Evolutionary conservation across 2,113 vertebrate species (phyloP).

Genomic region (Cavia aperea): DNA sequence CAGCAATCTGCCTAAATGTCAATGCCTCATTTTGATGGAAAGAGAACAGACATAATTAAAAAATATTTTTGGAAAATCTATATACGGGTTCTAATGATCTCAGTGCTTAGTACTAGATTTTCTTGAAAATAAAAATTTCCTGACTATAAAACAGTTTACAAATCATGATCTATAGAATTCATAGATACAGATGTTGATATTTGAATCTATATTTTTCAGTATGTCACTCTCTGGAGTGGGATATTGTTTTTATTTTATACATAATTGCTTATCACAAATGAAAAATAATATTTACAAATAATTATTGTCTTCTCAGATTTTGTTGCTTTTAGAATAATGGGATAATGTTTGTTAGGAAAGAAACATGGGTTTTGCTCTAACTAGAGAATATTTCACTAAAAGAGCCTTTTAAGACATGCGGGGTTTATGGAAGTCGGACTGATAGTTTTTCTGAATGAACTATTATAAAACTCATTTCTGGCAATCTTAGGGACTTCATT

Average conservation of each 20-base stretch:
- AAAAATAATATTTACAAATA: conserved; percentile 65
- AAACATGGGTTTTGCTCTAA: conserved; percentile 5
- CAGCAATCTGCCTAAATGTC: not conserved
- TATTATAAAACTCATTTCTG: conserved; percentile 19
- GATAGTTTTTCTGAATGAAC: conserved; percentile 1
- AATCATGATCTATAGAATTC: not conserved
- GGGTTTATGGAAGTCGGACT: not conserved
- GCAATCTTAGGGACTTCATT: not conserved
- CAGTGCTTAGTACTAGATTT: not conserved
- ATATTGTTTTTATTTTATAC: conserved; percentile 11
- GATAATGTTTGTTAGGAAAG: conserved; percentile 52
- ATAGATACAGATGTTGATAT: not conserved
- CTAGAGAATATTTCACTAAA: conserved; percentile 34
- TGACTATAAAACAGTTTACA: not conserved
- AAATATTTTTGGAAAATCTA: not conserved
- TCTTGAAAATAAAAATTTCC: not conserved
- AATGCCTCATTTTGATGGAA: not conserved
- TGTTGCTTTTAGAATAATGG: conserved; percentile 49
- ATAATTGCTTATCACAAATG: conserved; percentile 54
- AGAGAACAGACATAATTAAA: not conserved
- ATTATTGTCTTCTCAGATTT: conserved; percentile 48
- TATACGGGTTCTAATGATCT: not conserved
- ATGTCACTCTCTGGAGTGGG: not conserved
- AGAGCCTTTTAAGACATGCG: not conserved
- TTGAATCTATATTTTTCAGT: not conserved